Percentiles rank a stretch among this genome's conserved stretches.
These are phyloP conservation scores for Coregonus suidteri DNA, from an alignment of 2,797 vertebrate genomes.

Conservation along the genomic window DNA sequence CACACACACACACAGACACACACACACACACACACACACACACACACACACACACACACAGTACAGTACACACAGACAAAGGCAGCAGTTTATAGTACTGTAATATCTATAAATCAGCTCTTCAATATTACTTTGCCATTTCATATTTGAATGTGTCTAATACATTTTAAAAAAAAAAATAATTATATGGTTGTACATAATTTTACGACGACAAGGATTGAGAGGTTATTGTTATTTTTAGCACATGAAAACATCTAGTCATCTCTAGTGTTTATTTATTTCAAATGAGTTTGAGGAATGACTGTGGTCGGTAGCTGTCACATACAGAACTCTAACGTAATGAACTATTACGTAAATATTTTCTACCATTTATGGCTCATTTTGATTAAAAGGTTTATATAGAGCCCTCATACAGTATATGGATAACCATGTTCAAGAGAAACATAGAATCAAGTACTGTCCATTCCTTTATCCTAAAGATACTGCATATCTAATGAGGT, in stretches of 20 bases:
- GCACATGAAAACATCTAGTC: background rate
- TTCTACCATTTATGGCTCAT: background rate
- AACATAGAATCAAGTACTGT: background rate
- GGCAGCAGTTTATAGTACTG: background rate
- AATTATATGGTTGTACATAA: background rate
- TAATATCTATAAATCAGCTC: background rate
- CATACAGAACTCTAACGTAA: background rate
- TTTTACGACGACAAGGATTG: background rate
- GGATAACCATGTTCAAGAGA: background rate
- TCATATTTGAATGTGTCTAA: background rate
- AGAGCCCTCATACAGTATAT: background rate
- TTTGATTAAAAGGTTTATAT: background rate
- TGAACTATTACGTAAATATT: background rate
- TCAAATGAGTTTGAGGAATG: background rate
- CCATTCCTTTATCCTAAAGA: background rate
- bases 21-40: background rate
- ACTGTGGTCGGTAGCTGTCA: background rate
- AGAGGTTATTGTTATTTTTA: background rate
- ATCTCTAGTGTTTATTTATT: background rate
- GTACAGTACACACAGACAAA: background rate
- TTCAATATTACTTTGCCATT: background rate
- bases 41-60: constrained; percentile 3
- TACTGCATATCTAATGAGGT: too few relatives aligned
- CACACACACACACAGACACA: background rate
- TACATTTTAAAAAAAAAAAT: background rate